Base-by-base conservation (phyloP, 2,888 invertebrate genomes). In the Danaus chrysippus region DNA sequence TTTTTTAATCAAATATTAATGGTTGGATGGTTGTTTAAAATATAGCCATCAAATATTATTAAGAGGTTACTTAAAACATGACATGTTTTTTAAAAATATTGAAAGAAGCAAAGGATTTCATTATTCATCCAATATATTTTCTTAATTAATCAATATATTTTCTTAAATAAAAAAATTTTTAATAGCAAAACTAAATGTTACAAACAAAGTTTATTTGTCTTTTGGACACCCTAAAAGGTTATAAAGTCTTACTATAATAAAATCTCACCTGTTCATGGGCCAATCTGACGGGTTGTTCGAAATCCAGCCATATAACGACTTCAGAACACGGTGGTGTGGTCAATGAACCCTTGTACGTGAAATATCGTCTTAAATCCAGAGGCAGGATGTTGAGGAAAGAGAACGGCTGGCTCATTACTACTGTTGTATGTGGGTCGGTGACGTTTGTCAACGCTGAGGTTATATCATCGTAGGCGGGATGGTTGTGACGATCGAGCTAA, bases 301-400 rank as follows among this genome's bases (percentile, higher is more conserved):
- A 96, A 73, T 97, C 96, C 63, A 97, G 93, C 97, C 97, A 97
- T 49, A 94, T 94, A 49, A 97, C 97, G 56, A 95, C 94, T 87
- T 97, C 97, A 19, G 93, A 93, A 72, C 95, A 96, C 0, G 97
- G 97, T 1, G 97, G 97, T 1, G 97, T 97, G 3, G 97, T 97
- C 69, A 97, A 81, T 0, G 97, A 97, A 0, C 97, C 97, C 54
- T 92, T 92, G 79, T 97, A 97, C 0, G 96, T 96, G 89, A 94
- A 97, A 85, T 96, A 97, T 46, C 93, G 84, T 44, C 92, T 79
- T 64, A 93, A 81, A 74, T 93, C 90, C 54, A 83, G 80, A 0
- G 89, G 92, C 61, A 94, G 73, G 54, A 93, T 91, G 59, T 92
- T 86, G n/a, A 84, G 81, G 70, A 94, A 84, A 0, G 91, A 87